These are phyloP conservation scores for Plutella xylostella DNA, from an alignment of 2,888 invertebrate genomes.

Conservation along the genomic window DNA sequence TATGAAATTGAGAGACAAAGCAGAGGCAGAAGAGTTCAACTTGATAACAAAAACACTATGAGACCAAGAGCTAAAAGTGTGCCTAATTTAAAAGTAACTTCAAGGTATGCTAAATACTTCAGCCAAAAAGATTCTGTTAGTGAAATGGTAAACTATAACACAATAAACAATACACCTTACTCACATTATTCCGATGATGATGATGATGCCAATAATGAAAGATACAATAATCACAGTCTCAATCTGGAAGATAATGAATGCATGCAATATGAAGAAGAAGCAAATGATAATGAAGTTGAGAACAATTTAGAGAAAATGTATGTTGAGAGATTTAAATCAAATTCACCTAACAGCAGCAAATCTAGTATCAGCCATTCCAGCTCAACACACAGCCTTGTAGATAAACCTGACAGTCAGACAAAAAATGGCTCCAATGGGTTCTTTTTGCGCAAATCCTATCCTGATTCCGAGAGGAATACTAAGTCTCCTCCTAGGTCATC, in stretches of 20 bases:
- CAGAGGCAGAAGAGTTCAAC: slow-evolving; percentile 31
- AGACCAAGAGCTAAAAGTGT: slow-evolving; percentile 60
- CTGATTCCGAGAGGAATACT: slow-evolving; percentile 26
- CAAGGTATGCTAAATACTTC: slow-evolving; percentile 63
- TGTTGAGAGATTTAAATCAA: slow-evolving; percentile 42
- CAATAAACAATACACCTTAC: slow-evolving; percentile 21
- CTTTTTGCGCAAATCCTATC: slow-evolving; percentile 37
- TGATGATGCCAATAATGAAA: slow-evolving; percentile 21
- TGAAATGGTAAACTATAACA: slow-evolving; percentile 33
- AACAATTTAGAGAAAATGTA: slow-evolving; percentile 21
- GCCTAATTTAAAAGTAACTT: slow-evolving; percentile 58
- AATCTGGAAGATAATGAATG: slow-evolving; percentile 18
- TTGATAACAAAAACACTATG: slow-evolving; percentile 21
- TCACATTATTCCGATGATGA: slow-evolving; percentile 26
- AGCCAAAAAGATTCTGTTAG: slow-evolving; percentile 53
- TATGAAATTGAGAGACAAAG: slow-evolving; percentile 55
- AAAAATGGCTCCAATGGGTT: slow-evolving; percentile 31
- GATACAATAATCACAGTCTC: slow-evolving; percentile 5
- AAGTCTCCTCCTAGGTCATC: slow-evolving; percentile 27
- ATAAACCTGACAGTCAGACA: too few relatives aligned
- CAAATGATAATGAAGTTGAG: slow-evolving; percentile 31
- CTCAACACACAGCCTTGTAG: slow-evolving; percentile 9
- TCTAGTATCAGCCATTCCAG: slow-evolving; percentile 27
- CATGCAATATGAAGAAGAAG: slow-evolving; percentile 20
- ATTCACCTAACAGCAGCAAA: slow-evolving; percentile 32